phyloP scores from a whole-genome alignment of 2,797 vertebrate species.

The Enoplosus armatus region DNA sequence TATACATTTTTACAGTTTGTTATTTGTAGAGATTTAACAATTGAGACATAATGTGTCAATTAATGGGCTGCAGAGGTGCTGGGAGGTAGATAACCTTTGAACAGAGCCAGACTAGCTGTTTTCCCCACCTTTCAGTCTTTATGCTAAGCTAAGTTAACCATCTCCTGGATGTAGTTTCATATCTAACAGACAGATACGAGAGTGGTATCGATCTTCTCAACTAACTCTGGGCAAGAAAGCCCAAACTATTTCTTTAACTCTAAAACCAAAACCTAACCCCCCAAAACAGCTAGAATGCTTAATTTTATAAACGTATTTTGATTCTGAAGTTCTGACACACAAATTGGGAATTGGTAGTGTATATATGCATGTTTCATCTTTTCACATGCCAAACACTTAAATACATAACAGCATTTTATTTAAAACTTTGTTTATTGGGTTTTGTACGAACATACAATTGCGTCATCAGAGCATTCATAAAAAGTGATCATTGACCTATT shows the following conservation, averaged over 20 bases:
- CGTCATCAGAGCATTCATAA: no score
- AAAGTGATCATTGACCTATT: no score
- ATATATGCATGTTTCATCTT: slow-evolving; percentile 9
- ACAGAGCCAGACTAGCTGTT: not conserved
- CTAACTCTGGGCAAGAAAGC: not conserved
- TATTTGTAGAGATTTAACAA: no score
- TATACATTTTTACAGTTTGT: no score
- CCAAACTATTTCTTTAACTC: not conserved
- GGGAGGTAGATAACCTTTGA: not conserved
- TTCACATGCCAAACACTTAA: slow-evolving; percentile 7
- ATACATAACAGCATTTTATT: no score
- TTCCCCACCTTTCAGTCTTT: not conserved
- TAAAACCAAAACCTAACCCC: not conserved
- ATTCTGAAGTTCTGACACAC: not conserved
- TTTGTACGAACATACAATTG: no score
- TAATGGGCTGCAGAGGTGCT: not conserved
- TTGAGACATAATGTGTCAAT: no score
- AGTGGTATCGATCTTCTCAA: not conserved
- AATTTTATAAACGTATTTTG: not conserved
- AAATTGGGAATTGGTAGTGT: not conserved
- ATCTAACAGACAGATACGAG: not conserved
- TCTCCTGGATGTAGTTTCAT: not conserved
- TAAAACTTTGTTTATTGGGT: no score
- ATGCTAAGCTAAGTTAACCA: not conserved
- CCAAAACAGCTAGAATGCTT: not conserved